These are phyloP conservation scores for Apamea crenata DNA, from an alignment of 2,888 invertebrate genomes.

Conservation along the genomic window DNA sequence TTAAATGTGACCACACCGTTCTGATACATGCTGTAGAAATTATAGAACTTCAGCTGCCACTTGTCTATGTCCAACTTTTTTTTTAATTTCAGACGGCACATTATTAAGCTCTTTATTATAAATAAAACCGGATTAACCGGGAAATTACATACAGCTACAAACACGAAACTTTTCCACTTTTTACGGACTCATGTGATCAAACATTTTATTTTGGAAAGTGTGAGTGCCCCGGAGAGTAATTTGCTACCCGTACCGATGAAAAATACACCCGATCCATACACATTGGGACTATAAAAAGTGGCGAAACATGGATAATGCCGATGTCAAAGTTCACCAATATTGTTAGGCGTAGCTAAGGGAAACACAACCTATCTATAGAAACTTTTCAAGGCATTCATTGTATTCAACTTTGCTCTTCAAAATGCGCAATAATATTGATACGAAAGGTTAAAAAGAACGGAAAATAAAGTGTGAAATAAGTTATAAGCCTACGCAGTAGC, in stretches of 20 bases:
- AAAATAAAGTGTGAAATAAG: slow-evolving; percentile 16
- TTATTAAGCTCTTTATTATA: neutral
- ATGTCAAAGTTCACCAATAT: slow-evolving; percentile 68
- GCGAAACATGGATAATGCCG: slow-evolving; percentile 58
- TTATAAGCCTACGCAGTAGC: slow-evolving; percentile 17
- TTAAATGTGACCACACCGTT: neutral
- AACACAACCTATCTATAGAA: neutral
- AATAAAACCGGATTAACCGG: slow-evolving; percentile 14
- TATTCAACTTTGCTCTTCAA: slow-evolving; percentile 15
- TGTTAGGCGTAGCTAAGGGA: slow-evolving; percentile 22
- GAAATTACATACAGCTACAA: slow-evolving; percentile 19
- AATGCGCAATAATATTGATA: slow-evolving; percentile 3
- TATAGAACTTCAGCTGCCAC: neutral
- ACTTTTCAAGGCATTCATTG: slow-evolving; percentile 4
- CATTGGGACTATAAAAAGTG: slow-evolving; percentile 61
- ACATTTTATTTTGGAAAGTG: slow-evolving; percentile 57
- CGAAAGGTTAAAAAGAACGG: slow-evolving; percentile 10
- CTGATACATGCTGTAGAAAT: neutral
- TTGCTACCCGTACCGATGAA: slow-evolving; percentile 68
- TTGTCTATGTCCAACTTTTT: neutral
- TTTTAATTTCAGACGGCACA: neutral
- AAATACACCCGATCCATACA: slow-evolving; percentile 67
- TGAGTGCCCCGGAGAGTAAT: slow-evolving; percentile 61
- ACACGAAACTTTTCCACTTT: slow-evolving; percentile 39
- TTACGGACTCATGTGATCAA: slow-evolving; percentile 50